These are phyloP conservation scores for Pentalonia nigronervosa DNA, from an alignment of 1,140 invertebrate species.

Conservation along the genomic window DNA sequence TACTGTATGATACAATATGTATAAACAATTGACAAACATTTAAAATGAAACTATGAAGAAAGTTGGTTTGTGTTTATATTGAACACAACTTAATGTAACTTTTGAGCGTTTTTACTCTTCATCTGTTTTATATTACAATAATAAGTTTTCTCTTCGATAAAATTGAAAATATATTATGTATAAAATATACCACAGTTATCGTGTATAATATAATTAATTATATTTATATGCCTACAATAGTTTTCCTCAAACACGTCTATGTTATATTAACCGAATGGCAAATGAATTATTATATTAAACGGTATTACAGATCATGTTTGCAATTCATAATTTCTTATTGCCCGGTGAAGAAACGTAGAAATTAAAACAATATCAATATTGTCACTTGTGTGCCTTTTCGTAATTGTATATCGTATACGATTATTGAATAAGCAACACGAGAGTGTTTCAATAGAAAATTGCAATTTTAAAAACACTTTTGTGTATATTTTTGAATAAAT, in stretches of 20 bases:
- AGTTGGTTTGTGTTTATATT: not conserved
- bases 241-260: not conserved
- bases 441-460: not conserved
- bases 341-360: not conserved
- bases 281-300: not conserved
- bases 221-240: not conserved
- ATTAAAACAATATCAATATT: not conserved
- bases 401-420: not conserved
- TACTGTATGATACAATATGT: not conserved
- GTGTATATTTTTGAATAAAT: slow-evolving; percentile 25
- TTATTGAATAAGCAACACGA: not conserved
- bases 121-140: not conserved
- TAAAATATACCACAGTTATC: not conserved
- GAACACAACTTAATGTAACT: not conserved
- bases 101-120: not conserved
- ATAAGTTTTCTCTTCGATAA: not conserved
- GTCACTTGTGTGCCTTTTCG: not conserved
- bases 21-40: not conserved
- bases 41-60: not conserved
- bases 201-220: not conserved
- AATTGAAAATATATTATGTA: not conserved
- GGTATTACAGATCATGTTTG: not conserved
- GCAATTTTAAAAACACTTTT: not conserved
- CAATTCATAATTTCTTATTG: not conserved
- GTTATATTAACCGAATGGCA: too few species aligned